These are phyloP conservation scores for Delia radicum DNA, from an alignment of 1,140 invertebrate genomes.

Conservation along the genomic window DNA sequence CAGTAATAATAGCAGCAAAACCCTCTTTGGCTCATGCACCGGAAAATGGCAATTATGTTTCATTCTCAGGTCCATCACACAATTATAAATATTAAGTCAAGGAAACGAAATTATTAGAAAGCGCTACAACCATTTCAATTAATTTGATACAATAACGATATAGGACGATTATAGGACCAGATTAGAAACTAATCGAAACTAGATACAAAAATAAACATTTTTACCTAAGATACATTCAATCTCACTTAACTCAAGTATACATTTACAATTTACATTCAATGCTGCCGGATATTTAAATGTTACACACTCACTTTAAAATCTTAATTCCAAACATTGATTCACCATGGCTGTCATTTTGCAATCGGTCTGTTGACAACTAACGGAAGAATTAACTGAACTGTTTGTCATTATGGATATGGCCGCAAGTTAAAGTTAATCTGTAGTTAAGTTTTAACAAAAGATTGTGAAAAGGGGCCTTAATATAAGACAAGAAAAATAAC, in stretches of 20 bases:
- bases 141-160: not conserved
- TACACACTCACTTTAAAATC: too few species aligned
- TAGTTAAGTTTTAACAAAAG: too few species aligned
- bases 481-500: too few species aligned
- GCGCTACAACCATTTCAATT: not conserved
- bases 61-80: slow-evolving; percentile 42
- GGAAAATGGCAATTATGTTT: slow-evolving; percentile 41
- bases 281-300: too few species aligned
- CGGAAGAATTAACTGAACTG: too few species aligned
- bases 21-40: not conserved
- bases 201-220: not conserved
- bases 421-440: too few species aligned
- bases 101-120: not conserved
- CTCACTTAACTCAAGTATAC: not conserved
- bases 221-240: not conserved
- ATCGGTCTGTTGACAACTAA: too few species aligned
- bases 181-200: not conserved
- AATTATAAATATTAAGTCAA: slow-evolving; percentile 45
- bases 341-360: too few species aligned
- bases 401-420: too few species aligned
- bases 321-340: too few species aligned
- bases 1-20: not conserved
- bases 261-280: not conserved
- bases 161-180: not conserved
- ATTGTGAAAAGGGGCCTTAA: too few species aligned